Evolutionary conservation across 2,113 vertebrate species (phyloP), one percentile per base, ranked within the genome.

Genomic region (Carassius gibelio): DNA sequence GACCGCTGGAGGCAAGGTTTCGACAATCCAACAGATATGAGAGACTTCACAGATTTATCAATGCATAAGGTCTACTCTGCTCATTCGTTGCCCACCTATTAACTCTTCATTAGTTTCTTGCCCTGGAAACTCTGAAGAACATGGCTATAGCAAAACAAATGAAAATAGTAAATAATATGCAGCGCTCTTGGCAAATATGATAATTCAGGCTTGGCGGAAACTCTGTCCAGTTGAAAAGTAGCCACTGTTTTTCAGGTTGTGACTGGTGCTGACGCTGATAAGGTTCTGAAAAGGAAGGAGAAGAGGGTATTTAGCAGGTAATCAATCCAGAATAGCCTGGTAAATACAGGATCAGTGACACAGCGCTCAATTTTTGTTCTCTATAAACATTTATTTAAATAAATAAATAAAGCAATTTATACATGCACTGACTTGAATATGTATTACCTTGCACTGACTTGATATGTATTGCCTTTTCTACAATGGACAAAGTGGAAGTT

Each of bases 1-100:
- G 50, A 78, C 88, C 88, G 83, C 86, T 90, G 88, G 83, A 84
- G 87, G 82, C 89, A 88, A 88, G 80, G 84, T 89, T 85, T 86
- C 78, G 83, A 77, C 85, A 71, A 87, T 90, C 90, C 86, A 81
- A 74, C 64, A 79, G 83, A 90, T 89, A 88, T 88, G 84, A 82
- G 68, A 9, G 75, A 90, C 89, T 90, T 88, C 89, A 88, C 36
- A 21, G 85, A 90, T 86, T 77, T 78, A 71, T 81, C 85, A 87
- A 87, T 82, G 81, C 55, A 45, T 76, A 83, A 75, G 36, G 86
- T 84, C 86, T 75, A 75, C 66, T 88, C 23, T 57, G 75, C 79
- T 38, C 19, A 45, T 57, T 42, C n/a, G 82, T 38, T 8, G 79
- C n/a, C 77, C 52, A 64, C 34, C 52, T 68, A 75, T 71, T 15